A percentile compares a stretch with the other conserved stretches of the same genome.
Evolutionary conservation across 2,113 vertebrate species (phyloP).

Genomic region (Apus apus): DNA sequence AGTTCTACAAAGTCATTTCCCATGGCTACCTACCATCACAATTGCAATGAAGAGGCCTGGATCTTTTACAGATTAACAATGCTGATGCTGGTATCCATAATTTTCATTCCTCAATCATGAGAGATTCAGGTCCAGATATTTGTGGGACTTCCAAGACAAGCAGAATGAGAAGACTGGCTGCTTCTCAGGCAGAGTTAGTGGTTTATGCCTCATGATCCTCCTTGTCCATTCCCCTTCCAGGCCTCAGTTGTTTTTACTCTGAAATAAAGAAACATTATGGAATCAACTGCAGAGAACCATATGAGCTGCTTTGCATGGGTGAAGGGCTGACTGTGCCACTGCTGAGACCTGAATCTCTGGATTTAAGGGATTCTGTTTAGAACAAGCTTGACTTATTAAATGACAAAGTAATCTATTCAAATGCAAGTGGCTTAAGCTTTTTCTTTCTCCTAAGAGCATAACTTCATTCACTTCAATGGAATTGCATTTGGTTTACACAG

Average conservation of each 20-base stretch:
- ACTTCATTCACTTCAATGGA: conserved; percentile 34
- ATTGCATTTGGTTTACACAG: conserved; percentile 62
- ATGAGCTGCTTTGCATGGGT: not conserved
- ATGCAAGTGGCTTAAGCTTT: not conserved
- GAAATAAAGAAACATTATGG: not conserved
- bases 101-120: not conserved
- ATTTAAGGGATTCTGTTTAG: not conserved
- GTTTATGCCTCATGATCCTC: not conserved
- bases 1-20: not conserved
- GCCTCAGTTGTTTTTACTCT: not conserved
- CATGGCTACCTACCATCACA: not conserved
- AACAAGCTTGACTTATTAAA: not conserved
- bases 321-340: not conserved
- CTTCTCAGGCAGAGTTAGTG: not conserved
- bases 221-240: not conserved
- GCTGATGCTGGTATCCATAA: not conserved
- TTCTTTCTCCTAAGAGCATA: conserved; percentile 24
- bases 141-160: not conserved
- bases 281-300: not conserved
- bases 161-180: not conserved
- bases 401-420: conserved; percentile 30
- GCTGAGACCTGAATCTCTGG: not conserved
- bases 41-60: not conserved
- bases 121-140: not conserved
- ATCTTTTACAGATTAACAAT: not conserved